Conservation (phyloP, 1,140 invertebrate genomes). For the Drosophila lini region DNA sequence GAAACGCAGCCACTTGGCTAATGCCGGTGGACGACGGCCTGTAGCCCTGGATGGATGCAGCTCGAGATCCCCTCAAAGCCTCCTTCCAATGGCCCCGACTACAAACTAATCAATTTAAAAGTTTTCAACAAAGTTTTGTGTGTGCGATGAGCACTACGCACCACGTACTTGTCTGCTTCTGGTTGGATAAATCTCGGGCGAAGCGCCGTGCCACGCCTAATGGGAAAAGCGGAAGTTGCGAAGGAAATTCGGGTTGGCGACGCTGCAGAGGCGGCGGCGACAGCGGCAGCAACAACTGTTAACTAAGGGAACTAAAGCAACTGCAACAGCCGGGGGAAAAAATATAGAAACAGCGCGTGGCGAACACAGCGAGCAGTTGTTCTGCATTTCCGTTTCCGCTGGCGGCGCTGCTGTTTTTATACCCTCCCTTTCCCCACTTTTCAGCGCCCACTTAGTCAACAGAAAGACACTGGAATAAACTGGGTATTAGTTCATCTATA, state of each 20-base stretch:
- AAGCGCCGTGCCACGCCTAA: conserved; percentile 59
- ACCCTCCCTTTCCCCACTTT: not conserved
- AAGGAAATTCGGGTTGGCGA: conserved; percentile 53
- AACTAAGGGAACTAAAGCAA: conserved; percentile 7
- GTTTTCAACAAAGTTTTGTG: conserved; percentile 67
- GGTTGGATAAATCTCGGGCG: conserved; percentile 66
- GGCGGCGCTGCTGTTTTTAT: conserved; percentile 17
- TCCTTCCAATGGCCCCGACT: conserved; percentile 13
- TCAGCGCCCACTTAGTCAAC: not conserved
- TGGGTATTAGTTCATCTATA: not conserved
- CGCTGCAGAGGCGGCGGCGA: not conserved
- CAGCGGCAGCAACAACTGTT: not conserved
- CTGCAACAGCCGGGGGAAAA: conserved; percentile 42
- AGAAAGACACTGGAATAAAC: conserved; percentile 20
- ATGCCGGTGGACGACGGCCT: conserved; percentile 20
- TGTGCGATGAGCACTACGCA: conserved; percentile 41
- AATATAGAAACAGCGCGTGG: conserved; percentile 45
- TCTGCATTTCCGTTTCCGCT: conserved; percentile 80
- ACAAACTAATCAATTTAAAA: conserved; percentile 81
- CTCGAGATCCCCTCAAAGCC: conserved; percentile 16
- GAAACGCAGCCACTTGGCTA: conserved; percentile 66
- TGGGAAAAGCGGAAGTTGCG: conserved; percentile 69
- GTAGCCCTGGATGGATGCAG: conserved; percentile 2
- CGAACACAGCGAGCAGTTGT: conserved; percentile 61
- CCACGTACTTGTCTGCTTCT: conserved; percentile 54